Base-by-base conservation (phyloP, 2,113 vertebrate genomes). In the Lepus timidus region DNA sequence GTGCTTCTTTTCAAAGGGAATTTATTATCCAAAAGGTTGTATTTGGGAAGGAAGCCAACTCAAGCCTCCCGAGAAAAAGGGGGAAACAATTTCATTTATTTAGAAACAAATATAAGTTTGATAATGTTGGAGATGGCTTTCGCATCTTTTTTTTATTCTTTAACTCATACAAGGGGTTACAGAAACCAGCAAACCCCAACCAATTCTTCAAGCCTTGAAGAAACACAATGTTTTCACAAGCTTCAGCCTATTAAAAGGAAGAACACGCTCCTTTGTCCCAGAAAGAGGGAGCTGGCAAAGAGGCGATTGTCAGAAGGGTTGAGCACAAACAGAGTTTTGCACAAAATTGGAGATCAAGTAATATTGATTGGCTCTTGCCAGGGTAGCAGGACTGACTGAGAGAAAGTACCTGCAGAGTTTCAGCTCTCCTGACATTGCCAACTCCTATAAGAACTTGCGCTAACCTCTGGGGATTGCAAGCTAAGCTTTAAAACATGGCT, bases 321-420 rank as follows among this genome's bases (percentile, higher is more conserved):
- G 91, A 93, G 95, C 82, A 64, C 87, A 75, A 90, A 82, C 75
- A 82, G 90, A 92, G 82, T 92, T 97, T 95, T 93, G 74, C 83
- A 95, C 97, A 94, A 94, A 96, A 97, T 85, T 94, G 94, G 92
- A 96, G 96, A 97, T 97, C 92, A 96, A 97, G 95, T 95, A 95
- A 92, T 97, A 97, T 95, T 95, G 97, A 96, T 95, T 88, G 95
- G 90, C 33, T 85, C 64, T 93, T 58, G 75, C 70, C 92, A 96
- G 93, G 91, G 92, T 39, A 88, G 88, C 94, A 83, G 82, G 91
- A 85, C 67, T 86, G 95, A 92, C 82, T 0, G 70, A 75, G 85
- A 76, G 61, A 93, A 91, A 96, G 88, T 55, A 68, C 82, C 81
- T 0, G 0, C 6, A 19, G 88, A 96, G 88, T 76, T 91, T 62